Evolutionary conservation across 2,113 vertebrate species (phyloP).

Genomic region (Grammomys dolichurus): DNA sequence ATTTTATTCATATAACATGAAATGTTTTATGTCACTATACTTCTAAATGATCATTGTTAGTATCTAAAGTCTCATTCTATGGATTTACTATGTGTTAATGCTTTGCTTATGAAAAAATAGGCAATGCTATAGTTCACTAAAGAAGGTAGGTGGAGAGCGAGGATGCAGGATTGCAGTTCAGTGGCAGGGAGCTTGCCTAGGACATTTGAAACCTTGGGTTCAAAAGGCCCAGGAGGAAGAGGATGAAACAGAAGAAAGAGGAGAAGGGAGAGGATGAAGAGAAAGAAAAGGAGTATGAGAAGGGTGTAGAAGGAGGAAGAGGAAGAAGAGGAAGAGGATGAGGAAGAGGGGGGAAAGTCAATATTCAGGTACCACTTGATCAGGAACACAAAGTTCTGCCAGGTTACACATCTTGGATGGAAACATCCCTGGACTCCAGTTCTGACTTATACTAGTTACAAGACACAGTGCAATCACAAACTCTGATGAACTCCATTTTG

Average conservation of each 20-base stretch:
- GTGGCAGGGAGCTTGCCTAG: neutral
- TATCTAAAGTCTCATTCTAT: neutral
- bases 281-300: neutral
- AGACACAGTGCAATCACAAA: neutral
- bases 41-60: neutral
- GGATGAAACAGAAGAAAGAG: too few relatives aligned
- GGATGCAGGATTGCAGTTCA: neutral
- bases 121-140: neutral
- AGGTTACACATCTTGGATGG: neutral
- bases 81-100: neutral
- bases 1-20: neutral
- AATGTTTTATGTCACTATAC: slow-evolving; percentile 17
- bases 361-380: neutral
- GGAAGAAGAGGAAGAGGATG: too few relatives aligned
- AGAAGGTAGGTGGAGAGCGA: neutral
- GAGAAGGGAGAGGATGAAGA: neutral
- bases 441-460: neutral
- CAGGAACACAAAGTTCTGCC: neutral
- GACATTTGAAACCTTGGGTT: neutral
- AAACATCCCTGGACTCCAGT: neutral
- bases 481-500: neutral
- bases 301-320: too few relatives aligned
- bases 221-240: neutral
- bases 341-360: neutral
- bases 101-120: slow-evolving; percentile 5